phyloP scores from a whole-genome alignment of 2,113 vertebrate species.

The Scartelaos histophorus region DNA sequence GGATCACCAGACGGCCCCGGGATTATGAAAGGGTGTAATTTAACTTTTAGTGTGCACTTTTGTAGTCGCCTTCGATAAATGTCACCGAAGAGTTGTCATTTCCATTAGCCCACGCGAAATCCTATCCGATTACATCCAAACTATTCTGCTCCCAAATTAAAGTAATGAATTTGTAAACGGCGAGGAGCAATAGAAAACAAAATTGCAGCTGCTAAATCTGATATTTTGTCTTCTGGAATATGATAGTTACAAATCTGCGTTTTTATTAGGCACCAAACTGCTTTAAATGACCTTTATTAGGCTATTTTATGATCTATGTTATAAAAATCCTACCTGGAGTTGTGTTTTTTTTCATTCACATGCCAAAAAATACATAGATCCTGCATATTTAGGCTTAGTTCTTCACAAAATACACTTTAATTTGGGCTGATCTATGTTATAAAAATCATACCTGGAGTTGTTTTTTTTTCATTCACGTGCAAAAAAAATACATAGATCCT shows the following conservation, averaged over 20 bases:
- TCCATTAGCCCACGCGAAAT: not conserved
- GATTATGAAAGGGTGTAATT: conserved; percentile 15
- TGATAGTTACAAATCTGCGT: not conserved
- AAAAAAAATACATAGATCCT: too few relatives aligned
- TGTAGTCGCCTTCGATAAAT: conserved; percentile 2
- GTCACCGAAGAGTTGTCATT: not conserved
- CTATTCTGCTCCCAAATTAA: not conserved
- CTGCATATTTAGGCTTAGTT: too few relatives aligned
- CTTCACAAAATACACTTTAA: too few relatives aligned
- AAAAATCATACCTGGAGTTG: too few relatives aligned
- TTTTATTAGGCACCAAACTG: not conserved
- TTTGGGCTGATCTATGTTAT: too few relatives aligned
- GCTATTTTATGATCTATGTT: too few relatives aligned
- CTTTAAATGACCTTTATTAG: not conserved
- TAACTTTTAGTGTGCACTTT: not conserved
- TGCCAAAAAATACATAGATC: too few relatives aligned
- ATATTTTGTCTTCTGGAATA: not conserved
- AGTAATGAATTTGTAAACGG: not conserved
- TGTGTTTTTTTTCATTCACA: too few relatives aligned
- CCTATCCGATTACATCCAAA: not conserved
- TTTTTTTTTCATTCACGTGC: too few relatives aligned
- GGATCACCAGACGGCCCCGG: conserved; percentile 7
- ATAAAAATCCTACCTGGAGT: too few relatives aligned
- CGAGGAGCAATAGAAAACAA: not conserved
- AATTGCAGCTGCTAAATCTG: not conserved